Conservation (phyloP, 2,113 vertebrate genomes). For the Pseudorasbora parva region DNA sequence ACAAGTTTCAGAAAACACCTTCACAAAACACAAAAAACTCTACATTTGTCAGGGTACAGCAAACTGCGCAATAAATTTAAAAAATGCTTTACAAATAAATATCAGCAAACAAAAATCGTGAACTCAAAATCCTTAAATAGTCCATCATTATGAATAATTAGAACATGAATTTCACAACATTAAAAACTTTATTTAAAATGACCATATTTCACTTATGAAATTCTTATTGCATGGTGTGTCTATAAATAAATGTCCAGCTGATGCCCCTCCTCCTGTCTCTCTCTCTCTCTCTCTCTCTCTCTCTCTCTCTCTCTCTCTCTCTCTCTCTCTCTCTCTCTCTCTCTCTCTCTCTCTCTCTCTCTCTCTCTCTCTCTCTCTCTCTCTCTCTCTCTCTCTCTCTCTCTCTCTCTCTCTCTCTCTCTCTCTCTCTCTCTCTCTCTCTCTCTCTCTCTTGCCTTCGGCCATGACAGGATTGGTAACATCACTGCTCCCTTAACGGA, state of each 20-base stretch:
- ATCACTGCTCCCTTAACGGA: slow-evolving; percentile 40
- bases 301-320: slow-evolving; percentile 26
- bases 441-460: slow-evolving; percentile 39
- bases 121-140: slow-evolving; percentile 21
- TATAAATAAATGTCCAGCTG: slow-evolving; percentile 38
- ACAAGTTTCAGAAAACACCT: slow-evolving; percentile 25
- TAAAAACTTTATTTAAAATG: neutral
- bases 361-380: slow-evolving; percentile 24
- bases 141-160: slow-evolving; percentile 14
- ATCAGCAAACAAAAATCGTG: slow-evolving; percentile 35
- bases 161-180: slow-evolving; percentile 32
- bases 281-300: slow-evolving; percentile 23
- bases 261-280: slow-evolving; percentile 18
- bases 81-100: slow-evolving; percentile 27
- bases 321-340: slow-evolving; percentile 24
- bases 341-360: slow-evolving; percentile 35
- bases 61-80: neutral
- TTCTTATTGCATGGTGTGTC: slow-evolving; percentile 17
- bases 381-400: slow-evolving; percentile 27
- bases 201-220: slow-evolving; percentile 1
- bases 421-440: slow-evolving; percentile 17
- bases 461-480: slow-evolving; percentile 45
- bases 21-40: slow-evolving; percentile 20
- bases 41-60: neutral
- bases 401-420: no score